These are phyloP conservation scores for Hylaeus volcanicus DNA, from an alignment of 1,140 invertebrate genomes.

Conservation along the genomic window DNA sequence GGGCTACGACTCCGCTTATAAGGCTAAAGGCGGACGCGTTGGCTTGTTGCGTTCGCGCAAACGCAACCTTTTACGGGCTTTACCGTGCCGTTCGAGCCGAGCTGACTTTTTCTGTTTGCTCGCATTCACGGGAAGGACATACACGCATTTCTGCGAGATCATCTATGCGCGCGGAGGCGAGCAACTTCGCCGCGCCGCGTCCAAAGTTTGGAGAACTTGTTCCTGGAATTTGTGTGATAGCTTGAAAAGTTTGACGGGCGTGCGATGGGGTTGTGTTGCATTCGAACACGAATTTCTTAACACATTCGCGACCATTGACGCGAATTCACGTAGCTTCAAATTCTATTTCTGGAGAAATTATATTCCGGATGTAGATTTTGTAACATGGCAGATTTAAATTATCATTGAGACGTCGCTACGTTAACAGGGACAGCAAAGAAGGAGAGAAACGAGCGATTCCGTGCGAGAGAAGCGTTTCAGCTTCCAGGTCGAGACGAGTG, in stretches of 20 bases:
- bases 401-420: neutral
- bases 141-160: neutral
- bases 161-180: too few species aligned
- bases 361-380: too few species aligned
- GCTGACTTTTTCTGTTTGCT: slow-evolving; percentile 8
- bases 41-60: neutral
- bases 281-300: too few species aligned
- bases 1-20: slow-evolving; percentile 8
- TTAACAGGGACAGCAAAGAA: slow-evolving; percentile 21
- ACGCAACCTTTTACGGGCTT: slow-evolving; percentile 51
- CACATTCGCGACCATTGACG: too few species aligned
- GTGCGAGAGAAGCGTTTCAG: slow-evolving; percentile 33
- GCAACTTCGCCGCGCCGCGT: too few species aligned
- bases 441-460: slow-evolving; percentile 24
- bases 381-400: too few species aligned
- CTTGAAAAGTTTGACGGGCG: too few species aligned
- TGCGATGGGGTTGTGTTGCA: too few species aligned
- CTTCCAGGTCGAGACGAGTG: slow-evolving; percentile 1
- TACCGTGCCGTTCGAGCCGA: slow-evolving; percentile 31
- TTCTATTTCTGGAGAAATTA: too few species aligned
- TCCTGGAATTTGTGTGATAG: too few species aligned
- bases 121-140: neutral
- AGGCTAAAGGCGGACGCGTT: neutral
- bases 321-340: too few species aligned
- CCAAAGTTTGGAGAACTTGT: too few species aligned